Evolutionary conservation across 2,888 invertebrate genomes (phyloP), one percentile per base, ranked within the genome.

Genomic region (Ophion costatus): DNA sequence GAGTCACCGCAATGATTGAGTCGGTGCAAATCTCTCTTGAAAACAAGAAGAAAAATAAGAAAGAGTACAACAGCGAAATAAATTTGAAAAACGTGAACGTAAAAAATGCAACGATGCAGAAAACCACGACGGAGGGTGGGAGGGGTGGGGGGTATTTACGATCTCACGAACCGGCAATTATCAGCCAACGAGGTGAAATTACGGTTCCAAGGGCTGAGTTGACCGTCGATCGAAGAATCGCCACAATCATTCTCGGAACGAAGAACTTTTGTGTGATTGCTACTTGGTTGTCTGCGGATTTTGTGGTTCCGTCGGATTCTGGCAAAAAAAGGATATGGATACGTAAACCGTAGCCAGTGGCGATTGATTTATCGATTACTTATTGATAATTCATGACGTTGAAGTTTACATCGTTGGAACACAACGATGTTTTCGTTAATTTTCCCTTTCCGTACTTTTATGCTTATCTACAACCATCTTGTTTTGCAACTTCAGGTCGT

Each of bases 251-350:
- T 76, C 64, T 45, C 51, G 56, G 45, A 66, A 74, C 61, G 42
- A 74, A 61, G 42, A 74, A 51, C 63, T 64, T 56, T 66, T 20
- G n/a, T 56, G 64, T 59, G 14, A 10, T 29, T 3, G 6, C 33
- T 22, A 33, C 38, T 38, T 7, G 7, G 9, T 76, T 66, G 66
- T 76, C 29, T 66, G 29, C 51, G 11, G 64, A 76, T 66, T 76
- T 76, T 76, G 45, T 9, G 74, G 51, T 56, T 24, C 29, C 59
- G 33, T 42, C 33, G 67, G 42, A 57, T 80, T 66, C 51, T 67
- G 6, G 42, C 42, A 11, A 20, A 20, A 20, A 33, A 42, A n/a
- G 20, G 6, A n/a, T 10, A 59, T 20, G 10, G 7, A 20, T 9
- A 59, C 20, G 20, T 59, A 59, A 7, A 2, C 20, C 5, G 59